phyloP scores from a whole-genome alignment of 2,888 invertebrate genomes.

The Thecocarcelia acutangulata region DNA sequence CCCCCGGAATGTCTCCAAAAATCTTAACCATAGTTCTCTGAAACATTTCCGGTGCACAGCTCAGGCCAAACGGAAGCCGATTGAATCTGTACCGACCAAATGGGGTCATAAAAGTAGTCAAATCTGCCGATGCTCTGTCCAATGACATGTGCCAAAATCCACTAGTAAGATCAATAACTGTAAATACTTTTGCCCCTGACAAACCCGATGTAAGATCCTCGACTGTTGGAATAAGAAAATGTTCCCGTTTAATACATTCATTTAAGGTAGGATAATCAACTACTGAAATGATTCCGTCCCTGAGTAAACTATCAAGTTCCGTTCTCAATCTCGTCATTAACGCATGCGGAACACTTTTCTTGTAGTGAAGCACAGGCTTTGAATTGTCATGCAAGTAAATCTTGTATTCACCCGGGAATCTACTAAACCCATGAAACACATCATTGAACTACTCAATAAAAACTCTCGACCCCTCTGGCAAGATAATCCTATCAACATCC shows the following conservation, averaged over 20 bases:
- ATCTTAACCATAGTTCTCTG: constrained; percentile 45
- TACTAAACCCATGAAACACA: constrained; percentile 16
- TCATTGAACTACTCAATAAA: not conserved
- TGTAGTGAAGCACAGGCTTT: not conserved
- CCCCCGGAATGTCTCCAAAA: constrained; percentile 75
- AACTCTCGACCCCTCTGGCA: not conserved
- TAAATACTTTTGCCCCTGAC: constrained; percentile 28
- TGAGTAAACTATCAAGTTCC: not conserved
- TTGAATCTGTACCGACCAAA: constrained; percentile 74
- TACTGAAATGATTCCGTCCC: not conserved
- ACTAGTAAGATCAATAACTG: constrained; percentile 54
- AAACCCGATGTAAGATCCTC: constrained; percentile 61
- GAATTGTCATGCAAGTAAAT: not conserved
- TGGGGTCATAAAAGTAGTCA: too few relatives aligned
- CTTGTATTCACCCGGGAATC: constrained; percentile 1
- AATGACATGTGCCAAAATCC: constrained; percentile 45
- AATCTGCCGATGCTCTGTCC: constrained; percentile 27
- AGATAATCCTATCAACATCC: constrained; percentile 4
- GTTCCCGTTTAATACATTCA: constrained; percentile 44
- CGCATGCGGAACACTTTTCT: not conserved
- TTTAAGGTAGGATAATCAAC: constrained; percentile 34
- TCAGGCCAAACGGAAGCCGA: constrained; percentile 70
- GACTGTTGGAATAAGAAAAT: constrained; percentile 64
- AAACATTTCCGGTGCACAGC: not conserved
- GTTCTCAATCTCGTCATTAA: too few relatives aligned